Conservation (phyloP, 1,140 invertebrate species). For the Eupristina koningsbergeri region DNA sequence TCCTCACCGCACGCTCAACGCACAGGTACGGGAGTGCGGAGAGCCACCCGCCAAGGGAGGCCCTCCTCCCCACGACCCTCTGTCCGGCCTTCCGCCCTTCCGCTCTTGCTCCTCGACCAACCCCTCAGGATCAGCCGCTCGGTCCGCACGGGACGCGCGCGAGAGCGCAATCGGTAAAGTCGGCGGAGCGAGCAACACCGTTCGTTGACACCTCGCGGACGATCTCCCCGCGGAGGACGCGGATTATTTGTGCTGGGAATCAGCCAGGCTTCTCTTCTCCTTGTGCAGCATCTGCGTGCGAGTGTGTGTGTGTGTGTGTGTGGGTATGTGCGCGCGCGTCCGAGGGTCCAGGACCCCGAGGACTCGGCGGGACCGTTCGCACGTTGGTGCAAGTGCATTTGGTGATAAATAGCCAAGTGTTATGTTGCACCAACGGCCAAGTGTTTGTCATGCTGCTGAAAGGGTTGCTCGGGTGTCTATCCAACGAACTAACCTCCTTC, state of each 20-base stretch:
- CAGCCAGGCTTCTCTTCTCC: not conserved
- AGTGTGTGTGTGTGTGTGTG: not conserved
- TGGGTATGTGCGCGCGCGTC: not conserved
- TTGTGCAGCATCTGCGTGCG: too few species aligned
- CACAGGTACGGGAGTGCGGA: constrained; percentile 29
- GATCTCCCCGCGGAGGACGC: not conserved
- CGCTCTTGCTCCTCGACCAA: too few species aligned
- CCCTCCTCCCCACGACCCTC: not conserved
- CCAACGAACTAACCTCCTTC: too few species aligned
- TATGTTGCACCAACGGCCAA: too few species aligned
- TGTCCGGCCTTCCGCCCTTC: not conserved
- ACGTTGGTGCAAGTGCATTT: too few species aligned
- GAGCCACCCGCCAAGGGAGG: too few species aligned
- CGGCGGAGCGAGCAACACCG: constrained; percentile 1
- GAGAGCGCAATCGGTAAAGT: not conserved
- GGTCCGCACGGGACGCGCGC: not conserved
- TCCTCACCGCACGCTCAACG: constrained; percentile 53
- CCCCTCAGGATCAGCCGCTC: not conserved
- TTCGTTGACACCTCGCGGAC: constrained; percentile 5
- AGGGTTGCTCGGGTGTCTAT: not conserved
- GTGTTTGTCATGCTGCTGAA: not conserved
- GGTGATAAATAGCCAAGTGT: not conserved
- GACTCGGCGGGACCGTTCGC: not conserved
- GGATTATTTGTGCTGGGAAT: not conserved
- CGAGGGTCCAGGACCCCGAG: not conserved